Conservation (phyloP, 2,797 vertebrate species). For the Enteromius unitaeniatus region DNA sequence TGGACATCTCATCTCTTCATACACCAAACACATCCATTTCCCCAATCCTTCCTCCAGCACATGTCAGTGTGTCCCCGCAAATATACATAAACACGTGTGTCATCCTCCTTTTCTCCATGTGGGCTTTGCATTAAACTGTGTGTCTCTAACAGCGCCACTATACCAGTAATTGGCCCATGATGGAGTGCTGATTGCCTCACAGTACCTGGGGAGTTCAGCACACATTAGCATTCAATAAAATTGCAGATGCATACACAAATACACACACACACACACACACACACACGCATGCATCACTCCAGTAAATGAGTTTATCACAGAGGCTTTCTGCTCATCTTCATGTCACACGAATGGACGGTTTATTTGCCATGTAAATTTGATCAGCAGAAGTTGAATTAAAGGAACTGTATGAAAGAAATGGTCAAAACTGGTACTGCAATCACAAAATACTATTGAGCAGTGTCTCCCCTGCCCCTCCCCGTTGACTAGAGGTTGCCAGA, state of each 20-base stretch:
- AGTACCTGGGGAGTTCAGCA: slow-evolving; percentile 41
- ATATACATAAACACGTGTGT: slow-evolving; percentile 8
- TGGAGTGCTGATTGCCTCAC: slow-evolving; percentile 38
- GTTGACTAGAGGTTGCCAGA: too few species aligned
- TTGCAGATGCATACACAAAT: slow-evolving; percentile 24
- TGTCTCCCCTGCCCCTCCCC: too few species aligned
- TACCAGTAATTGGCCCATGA: slow-evolving; percentile 46
- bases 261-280: not conserved
- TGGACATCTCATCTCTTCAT: slow-evolving; percentile 11
- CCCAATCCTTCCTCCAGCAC: not conserved
- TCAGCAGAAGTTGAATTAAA: not conserved
- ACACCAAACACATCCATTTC: not conserved
- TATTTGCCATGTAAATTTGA: slow-evolving; percentile 8
- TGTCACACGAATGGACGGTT: slow-evolving; percentile 1
- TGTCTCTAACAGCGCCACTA: slow-evolving; percentile 12
- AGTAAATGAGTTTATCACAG: slow-evolving; percentile 16
- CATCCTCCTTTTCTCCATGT: not conserved
- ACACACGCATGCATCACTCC: not conserved
- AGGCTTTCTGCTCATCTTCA: slow-evolving; percentile 8
- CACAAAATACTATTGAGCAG: too few species aligned
- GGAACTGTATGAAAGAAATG: too few species aligned
- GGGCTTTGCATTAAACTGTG: slow-evolving; percentile 7
- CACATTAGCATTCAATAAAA: slow-evolving; percentile 49
- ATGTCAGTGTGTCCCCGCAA: not conserved
- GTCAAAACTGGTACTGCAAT: too few species aligned